Evolutionary conservation across 2,113 vertebrate species (phyloP), one percentile per base, ranked within the genome.

Genomic region (Oostethus manadensis): DNA sequence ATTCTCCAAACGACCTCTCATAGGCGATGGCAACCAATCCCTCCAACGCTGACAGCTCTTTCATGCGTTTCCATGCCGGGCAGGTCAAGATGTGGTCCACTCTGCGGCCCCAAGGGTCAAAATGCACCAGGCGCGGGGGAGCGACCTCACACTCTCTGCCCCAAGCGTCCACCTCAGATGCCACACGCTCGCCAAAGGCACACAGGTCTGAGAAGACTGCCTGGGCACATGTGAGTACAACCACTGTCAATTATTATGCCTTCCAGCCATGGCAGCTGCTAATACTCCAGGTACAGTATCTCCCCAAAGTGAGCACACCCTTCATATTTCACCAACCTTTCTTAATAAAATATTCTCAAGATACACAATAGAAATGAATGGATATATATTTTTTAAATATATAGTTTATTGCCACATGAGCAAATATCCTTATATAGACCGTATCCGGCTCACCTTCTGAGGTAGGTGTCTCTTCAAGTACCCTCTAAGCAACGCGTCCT

Each of bases 11-110:
- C 67, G 60, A 81, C 22, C 84, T 88, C 76, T 96, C 90, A 15
- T 93, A 93, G 47, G 87, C 90, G 10, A 86, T 87, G 33, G 91
- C 88, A 13, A 91, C 53, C 46, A 93, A 71, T 7, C 92, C 90
- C 46, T 93, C 89, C 54, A 92, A 79, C 1, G 90, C 92, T 0
- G 87, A 89, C 6, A 92, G 73, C 38, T 84, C 87, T 48, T 93
- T 94, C 79, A 95, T 87, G 46, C 70, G 85, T 55, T 81, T 88
- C 93, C 92, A 92, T 0, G 90, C 90, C 0, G 71, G 66, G 33
- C 88, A 92, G 60, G 91, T 93, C 66, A 86, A 5, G 3, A 94
- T 91, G 51, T 56, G 81, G 81, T 93, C 91, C 43, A 88, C 74
- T 1, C 89, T 77, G 17, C 0, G 61, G 1, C 91, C 93, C 88